Evolutionary conservation across 2,797 vertebrate genomes (phyloP), one percentile per base, ranked within the genome.

Genomic region (Oreochromis grahami): DNA sequence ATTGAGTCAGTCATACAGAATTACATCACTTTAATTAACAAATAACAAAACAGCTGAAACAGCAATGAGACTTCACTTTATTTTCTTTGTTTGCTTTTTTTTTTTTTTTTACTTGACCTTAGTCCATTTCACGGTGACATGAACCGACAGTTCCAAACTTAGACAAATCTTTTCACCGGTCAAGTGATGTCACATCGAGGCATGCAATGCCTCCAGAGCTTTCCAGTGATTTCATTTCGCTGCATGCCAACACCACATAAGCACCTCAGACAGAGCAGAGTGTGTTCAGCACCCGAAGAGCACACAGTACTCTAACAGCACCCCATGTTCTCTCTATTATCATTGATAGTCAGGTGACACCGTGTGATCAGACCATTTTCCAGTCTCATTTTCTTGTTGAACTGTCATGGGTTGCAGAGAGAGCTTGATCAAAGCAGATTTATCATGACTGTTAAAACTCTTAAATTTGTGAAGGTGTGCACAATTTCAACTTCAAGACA

Each of bases 231-330:
- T 77, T 55, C 26, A 51, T 78, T 79, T 86, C 3, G 2, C 80
- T 79, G 86, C 93, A 92, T 94, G 83, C 92, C 92, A 81, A 81
- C 56, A 81, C 84, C 91, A 84, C 93, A 93, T 93, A 88, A 93
- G 82, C 34, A 56, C 19, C 41, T 58, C 24, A 72, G 58, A 63
- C 63, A 83, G 86, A 78, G 81, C 78, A 55, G 48, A 58, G 21
- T 8, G 32, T 74, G 70, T 58, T 76, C 78, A 80, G 55, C 87
- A 74, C 76, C 56, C 17, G 6, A 79, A 81, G 60, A 70, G 79
- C 52, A 52, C 19, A 15, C 19, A 12, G 68, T 36, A n/a, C 21
- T 72, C 74, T 32, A 79, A 65, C 83, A 79, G 86, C 58, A 87
- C 80, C 19, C 51, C 1, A 4, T 91, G 86, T 86, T 80, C 85